Evolutionary conservation across 2,888 invertebrate genomes (phyloP), one percentile per base, ranked within the genome.

Genomic region (Mythimna ferrago): DNA sequence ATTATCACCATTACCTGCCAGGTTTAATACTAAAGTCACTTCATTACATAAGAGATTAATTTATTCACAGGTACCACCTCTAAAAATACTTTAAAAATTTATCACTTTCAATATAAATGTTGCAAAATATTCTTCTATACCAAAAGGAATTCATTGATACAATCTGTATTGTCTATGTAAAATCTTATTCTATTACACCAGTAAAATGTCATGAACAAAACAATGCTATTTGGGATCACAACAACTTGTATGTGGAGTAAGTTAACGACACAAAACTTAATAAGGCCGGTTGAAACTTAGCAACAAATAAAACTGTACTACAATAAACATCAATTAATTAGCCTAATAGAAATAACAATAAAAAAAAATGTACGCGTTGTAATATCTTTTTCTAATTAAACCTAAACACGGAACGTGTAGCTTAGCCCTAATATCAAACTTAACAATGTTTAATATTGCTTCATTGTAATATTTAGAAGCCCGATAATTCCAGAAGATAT

Each of bases 361-460:
- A 83, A 86, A 87, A 82, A 73, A 78, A 74, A 82, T 82, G 78
- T 87, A 85, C 76, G 78, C 77, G 71, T 72, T 76, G 66, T 86
- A 85, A 85, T 88, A 86, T 86, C 80, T 68, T 78, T 77, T 54
- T 78, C 82, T 82, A 86, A 72, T 78, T 83, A 74, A 81, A 84
- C 79, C 83, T 89, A 88, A 84, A 85, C 87, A 87, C 82, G 76
- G 83, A 89, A 90, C 82, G 76, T 87, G 79, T 85, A 88, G 84
- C 88, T 89, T 90, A 90, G 81, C 81, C 81, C 89, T 92, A 91
- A 89, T 89, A 89, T 88, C 91, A 95, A 95, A 94, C 94, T 93
- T 95, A 95, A 95, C 94, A 94, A 93, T 75, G 85, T 88, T 88
- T 87, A 89, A 89, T 93, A 94, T 94, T 93, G 94, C 94, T 94